Conservation (phyloP, 2,797 vertebrate genomes). For the Pantherophis alleghaniensis region DNA sequence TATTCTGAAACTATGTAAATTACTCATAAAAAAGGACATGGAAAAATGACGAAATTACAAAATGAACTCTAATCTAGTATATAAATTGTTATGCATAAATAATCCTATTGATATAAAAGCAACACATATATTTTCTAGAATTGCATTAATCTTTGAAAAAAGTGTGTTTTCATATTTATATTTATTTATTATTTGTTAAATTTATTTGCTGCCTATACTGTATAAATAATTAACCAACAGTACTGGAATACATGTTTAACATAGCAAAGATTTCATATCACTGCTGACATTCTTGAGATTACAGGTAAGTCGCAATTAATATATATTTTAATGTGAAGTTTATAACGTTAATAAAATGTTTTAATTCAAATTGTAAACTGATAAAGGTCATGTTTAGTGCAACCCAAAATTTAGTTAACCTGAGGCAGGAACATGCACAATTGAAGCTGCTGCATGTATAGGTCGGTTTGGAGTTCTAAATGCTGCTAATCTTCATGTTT, state of each 20-base stretch:
- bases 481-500: background rate
- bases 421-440: background rate
- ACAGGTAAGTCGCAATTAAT: background rate
- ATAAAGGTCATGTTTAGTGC: background rate
- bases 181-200: background rate
- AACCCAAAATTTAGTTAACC: background rate
- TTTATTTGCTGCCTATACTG: background rate
- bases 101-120: background rate
- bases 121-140: background rate
- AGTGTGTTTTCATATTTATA: background rate
- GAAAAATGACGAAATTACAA: background rate
- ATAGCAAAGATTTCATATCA: background rate
- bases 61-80: background rate
- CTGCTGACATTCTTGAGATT: slow-evolving; percentile 6
- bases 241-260: background rate
- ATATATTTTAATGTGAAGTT: background rate
- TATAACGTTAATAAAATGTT: background rate
- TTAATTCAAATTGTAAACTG: background rate
- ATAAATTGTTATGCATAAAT: background rate
- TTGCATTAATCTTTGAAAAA: background rate
- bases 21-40: background rate
- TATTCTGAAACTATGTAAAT: background rate
- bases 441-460: background rate
- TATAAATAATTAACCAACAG: background rate
- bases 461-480: background rate